Conservation (phyloP, 2,797 vertebrate species). For the Pampus argenteus region DNA sequence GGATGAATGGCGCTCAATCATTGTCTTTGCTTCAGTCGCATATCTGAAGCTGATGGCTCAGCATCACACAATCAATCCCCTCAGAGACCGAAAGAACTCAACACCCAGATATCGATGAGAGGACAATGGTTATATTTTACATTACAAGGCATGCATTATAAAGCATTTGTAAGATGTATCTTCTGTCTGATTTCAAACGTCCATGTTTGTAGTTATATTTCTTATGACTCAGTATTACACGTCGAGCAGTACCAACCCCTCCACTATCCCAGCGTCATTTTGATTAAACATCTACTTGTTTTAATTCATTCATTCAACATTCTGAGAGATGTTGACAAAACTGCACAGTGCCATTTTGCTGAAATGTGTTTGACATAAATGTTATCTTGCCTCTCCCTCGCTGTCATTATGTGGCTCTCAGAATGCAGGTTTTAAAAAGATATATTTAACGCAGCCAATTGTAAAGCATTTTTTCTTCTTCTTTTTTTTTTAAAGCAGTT, state of each 20-base stretch:
- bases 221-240: constrained; percentile 27
- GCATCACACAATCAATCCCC: constrained; percentile 19
- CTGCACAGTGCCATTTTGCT: constrained; percentile 34
- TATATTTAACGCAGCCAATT: constrained; percentile 16
- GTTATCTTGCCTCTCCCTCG: constrained; percentile 12
- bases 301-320: constrained; percentile 59
- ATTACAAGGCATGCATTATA: background rate
- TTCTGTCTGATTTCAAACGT: background rate
- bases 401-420: constrained; percentile 26
- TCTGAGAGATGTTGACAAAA: constrained; percentile 49
- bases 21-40: constrained; percentile 32
- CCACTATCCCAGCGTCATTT: constrained; percentile 8
- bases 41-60: constrained; percentile 27
- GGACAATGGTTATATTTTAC: background rate
- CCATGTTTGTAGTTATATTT: background rate
- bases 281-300: constrained; percentile 37
- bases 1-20: constrained; percentile 37
- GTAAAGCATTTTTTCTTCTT: constrained; percentile 17
- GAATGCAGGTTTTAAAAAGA: constrained; percentile 21
- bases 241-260: constrained; percentile 13
- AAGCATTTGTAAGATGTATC: constrained; percentile 22
- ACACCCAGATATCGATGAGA: constrained; percentile 5
- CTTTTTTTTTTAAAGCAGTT: constrained; percentile 25
- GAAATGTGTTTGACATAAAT: constrained; percentile 41
- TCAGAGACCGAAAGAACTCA: constrained; percentile 21